A percentile compares a stretch with the other conserved stretches of the same genome.
These are phyloP conservation scores for Malurus elegans DNA, from an alignment of 2,113 vertebrate genomes.

Conservation along the genomic window DNA sequence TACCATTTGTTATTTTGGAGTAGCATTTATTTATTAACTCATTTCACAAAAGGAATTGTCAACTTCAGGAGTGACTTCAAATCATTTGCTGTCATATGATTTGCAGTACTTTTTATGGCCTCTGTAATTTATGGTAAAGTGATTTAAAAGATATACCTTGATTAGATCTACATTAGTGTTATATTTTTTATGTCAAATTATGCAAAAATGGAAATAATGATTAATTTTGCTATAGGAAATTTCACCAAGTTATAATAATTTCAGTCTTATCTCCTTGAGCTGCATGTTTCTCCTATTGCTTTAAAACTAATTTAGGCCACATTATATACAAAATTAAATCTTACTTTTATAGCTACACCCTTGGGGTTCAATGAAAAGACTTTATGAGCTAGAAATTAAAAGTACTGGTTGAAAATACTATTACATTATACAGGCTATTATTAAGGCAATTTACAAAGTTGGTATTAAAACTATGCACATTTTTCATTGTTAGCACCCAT, in stretches of 20 bases:
- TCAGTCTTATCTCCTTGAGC: constrained; percentile 74
- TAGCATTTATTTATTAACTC: not conserved
- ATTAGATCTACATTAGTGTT: constrained; percentile 63
- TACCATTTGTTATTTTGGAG: not conserved
- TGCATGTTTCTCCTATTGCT: constrained; percentile 77
- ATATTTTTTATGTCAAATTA: constrained; percentile 68
- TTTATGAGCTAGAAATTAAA: constrained; percentile 88
- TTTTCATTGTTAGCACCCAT: constrained; percentile 79
- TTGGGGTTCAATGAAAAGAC: constrained; percentile 84
- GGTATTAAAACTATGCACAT: constrained; percentile 77
- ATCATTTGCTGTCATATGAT: not conserved
- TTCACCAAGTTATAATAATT: constrained; percentile 78
- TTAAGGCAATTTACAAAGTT: constrained; percentile 87
- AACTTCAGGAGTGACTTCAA: constrained; percentile 9
- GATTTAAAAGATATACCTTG: constrained; percentile 51
- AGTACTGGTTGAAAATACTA: constrained; percentile 85
- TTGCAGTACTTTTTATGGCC: not conserved
- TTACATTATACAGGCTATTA: constrained; percentile 82
- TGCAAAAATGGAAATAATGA: constrained; percentile 74
- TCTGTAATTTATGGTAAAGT: constrained; percentile 47
- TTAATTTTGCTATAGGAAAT: constrained; percentile 78
- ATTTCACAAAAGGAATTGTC: not conserved
- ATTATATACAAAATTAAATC: constrained; percentile 87
- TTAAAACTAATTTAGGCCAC: constrained; percentile 83
- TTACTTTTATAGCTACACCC: constrained; percentile 85